Conservation (phyloP, 1,140 invertebrate species). For the Megalopta genalis region DNA sequence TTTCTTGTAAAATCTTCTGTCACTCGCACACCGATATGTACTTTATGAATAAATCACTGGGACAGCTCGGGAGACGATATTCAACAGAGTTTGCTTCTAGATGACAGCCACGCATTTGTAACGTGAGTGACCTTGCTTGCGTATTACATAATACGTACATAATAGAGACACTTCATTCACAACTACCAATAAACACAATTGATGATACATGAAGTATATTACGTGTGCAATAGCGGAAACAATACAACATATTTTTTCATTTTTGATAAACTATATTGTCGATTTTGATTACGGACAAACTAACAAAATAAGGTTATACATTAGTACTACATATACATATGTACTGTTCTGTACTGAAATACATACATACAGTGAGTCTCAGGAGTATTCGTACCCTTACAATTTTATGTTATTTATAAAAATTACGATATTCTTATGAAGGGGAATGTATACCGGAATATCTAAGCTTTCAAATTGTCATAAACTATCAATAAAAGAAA, state of each 20-base stretch:
- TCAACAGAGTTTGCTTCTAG: conserved; percentile 17
- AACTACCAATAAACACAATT: conserved; percentile 17
- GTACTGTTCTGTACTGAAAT: too few relatives aligned
- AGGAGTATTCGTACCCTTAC: too few relatives aligned
- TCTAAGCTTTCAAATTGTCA: too few relatives aligned
- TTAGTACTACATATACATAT: too few relatives aligned
- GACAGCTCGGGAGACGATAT: not conserved
- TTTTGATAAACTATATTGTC: not conserved
- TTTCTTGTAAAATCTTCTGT: not conserved
- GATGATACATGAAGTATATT: not conserved
- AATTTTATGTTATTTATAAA: too few relatives aligned
- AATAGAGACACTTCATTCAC: conserved; percentile 11
- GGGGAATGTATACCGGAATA: too few relatives aligned
- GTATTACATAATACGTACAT: conserved; percentile 59
- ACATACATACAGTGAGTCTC: too few relatives aligned
- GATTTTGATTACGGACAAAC: not conserved
- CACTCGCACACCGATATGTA: not conserved
- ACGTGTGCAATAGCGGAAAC: not conserved
- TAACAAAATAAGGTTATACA: too few relatives aligned
- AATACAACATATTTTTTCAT: not conserved
- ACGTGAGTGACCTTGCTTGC: conserved; percentile 61
- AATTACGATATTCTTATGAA: too few relatives aligned
- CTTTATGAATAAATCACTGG: not conserved
- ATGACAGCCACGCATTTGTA: conserved; percentile 48
- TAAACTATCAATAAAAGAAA: too few relatives aligned